phyloP scores from a whole-genome alignment of 2,113 vertebrate genomes.

The Saimiri boliviensis region DNA sequence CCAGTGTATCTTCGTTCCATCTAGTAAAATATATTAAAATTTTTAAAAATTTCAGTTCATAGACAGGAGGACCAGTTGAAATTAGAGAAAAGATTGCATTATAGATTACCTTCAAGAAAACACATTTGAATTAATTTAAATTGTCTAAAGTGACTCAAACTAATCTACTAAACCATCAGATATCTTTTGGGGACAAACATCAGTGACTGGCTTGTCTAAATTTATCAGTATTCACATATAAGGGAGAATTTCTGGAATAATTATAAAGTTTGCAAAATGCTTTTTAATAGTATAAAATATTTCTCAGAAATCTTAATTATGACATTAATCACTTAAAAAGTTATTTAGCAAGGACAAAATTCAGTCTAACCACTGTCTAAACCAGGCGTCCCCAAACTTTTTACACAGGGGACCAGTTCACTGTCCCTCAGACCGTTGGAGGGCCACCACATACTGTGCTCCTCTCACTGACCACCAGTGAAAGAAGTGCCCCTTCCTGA shows the following conservation, averaged over 20 bases:
- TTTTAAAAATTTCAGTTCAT: background rate
- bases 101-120: constrained; percentile 1
- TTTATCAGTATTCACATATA: background rate
- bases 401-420: too few relatives aligned
- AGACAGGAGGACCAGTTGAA: background rate
- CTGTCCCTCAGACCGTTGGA: too few relatives aligned
- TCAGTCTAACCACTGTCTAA: background rate
- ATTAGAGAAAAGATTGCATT: background rate
- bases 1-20: too few relatives aligned
- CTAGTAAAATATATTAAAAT: background rate
- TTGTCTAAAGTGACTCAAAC: constrained; percentile 2
- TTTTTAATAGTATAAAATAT: background rate
- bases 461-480: too few relatives aligned
- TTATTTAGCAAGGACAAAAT: background rate
- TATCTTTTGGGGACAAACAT: background rate
- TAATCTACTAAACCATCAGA: background rate
- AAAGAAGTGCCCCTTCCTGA: too few relatives aligned
- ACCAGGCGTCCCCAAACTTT: too few relatives aligned
- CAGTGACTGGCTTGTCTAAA: background rate
- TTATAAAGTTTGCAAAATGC: background rate
- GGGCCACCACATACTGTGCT: too few relatives aligned
- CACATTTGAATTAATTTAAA: constrained; percentile 15
- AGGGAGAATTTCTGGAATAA: constrained; percentile 14
- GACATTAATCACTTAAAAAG: background rate
- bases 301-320: constrained; percentile 20